phyloP scores from a whole-genome alignment of 2,888 invertebrate species.

The Mimas tiliae region DNA sequence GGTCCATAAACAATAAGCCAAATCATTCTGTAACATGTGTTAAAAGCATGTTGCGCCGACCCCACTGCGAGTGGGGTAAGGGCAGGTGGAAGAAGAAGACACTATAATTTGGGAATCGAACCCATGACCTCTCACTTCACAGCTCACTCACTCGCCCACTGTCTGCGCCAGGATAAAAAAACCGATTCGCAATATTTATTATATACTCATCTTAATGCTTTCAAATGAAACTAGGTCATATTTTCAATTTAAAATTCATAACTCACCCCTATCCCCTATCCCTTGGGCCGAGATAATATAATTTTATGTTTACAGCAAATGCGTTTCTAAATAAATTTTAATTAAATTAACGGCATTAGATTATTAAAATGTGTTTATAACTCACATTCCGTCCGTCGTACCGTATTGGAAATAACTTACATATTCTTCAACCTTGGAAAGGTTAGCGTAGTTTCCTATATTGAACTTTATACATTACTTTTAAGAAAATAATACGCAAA shows the following conservation, averaged over 20 bases:
- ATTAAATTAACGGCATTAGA: conserved; percentile 18
- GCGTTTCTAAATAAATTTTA: conserved; percentile 13
- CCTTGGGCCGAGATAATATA: neutral
- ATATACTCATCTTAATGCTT: neutral
- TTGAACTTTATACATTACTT: neutral
- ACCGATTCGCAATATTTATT: too few species aligned
- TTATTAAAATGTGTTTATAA: conserved; percentile 25
- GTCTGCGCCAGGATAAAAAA: too few species aligned
- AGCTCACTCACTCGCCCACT: too few species aligned
- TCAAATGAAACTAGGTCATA: neutral
- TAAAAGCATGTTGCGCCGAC: too few species aligned
- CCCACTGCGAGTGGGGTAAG: too few species aligned
- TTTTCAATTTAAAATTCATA: neutral
- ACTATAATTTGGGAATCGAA: too few species aligned
- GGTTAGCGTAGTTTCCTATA: neutral
- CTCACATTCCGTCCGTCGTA: neutral
- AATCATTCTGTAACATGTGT: too few species aligned
- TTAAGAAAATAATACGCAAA: too few species aligned
- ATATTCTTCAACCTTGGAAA: neutral
- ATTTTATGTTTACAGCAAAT: conserved; percentile 14
- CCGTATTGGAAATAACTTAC: neutral
- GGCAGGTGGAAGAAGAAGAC: too few species aligned
- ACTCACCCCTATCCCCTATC: neutral
- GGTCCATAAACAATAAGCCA: too few species aligned
- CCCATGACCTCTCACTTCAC: too few species aligned